Evolutionary conservation across 2,113 vertebrate genomes (phyloP).

Genomic region (Ardeotis arabs): DNA sequence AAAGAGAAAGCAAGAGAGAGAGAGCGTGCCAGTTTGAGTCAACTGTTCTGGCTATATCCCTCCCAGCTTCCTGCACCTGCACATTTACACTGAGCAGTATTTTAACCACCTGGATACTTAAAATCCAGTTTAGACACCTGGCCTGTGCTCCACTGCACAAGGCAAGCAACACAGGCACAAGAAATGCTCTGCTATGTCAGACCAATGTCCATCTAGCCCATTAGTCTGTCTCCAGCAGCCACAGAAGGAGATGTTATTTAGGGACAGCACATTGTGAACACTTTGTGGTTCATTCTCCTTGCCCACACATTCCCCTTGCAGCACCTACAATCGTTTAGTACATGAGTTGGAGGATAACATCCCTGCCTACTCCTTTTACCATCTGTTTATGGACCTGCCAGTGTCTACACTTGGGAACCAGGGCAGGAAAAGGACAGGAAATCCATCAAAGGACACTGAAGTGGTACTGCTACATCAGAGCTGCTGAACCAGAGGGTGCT

Average conservation of each 20-base stretch:
- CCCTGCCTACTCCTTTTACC: not conserved
- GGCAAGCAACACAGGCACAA: not conserved
- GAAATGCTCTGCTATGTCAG: not conserved
- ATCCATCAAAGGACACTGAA: not conserved
- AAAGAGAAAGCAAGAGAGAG: too few relatives aligned
- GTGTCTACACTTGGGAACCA: not conserved
- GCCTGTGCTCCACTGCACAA: not conserved
- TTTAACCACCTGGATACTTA: not conserved
- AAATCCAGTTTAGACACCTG: not conserved
- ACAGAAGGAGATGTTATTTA: not conserved
- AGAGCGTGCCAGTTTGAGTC: too few relatives aligned
- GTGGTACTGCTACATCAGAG: not conserved
- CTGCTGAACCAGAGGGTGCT: accelerated
- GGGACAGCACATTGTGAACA: not conserved
- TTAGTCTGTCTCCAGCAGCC: not conserved
- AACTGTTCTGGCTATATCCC: too few relatives aligned
- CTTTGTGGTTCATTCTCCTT: not conserved
- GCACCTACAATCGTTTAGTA: not conserved
- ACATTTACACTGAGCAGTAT: not conserved
- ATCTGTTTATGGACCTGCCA: not conserved
- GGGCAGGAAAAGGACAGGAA: not conserved
- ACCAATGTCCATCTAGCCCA: not conserved
- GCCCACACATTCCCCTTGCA: not conserved
- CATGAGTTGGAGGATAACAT: not conserved
- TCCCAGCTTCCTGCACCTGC: too few relatives aligned